Evolutionary conservation across 2,888 invertebrate genomes (phyloP).

Genomic region (Lymantria monacha): DNA sequence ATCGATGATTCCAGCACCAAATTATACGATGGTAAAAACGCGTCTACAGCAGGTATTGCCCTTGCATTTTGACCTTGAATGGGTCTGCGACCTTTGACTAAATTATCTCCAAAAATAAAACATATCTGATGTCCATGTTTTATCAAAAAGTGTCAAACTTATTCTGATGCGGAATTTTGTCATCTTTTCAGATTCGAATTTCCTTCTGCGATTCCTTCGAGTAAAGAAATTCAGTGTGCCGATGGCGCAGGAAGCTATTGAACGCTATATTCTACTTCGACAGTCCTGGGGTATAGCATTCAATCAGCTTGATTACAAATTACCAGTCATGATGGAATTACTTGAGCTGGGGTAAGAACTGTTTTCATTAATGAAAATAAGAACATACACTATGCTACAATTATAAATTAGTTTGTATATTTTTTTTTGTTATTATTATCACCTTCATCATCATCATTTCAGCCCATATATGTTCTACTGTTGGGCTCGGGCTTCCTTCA

Average conservation of each 20-base stretch:
- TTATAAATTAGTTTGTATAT: not conserved
- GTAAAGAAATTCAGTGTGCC: constrained; percentile 91
- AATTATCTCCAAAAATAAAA: too few species aligned
- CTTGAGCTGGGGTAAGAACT: constrained; percentile 85
- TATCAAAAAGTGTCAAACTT: too few species aligned
- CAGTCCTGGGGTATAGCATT: constrained; percentile 90
- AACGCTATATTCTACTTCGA: constrained; percentile 88
- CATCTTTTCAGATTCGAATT: constrained; percentile 82
- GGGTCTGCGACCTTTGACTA: too few species aligned
- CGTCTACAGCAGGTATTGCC: too few species aligned
- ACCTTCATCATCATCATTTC: too few species aligned
- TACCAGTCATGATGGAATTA: constrained; percentile 87
- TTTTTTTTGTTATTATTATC: not conserved
- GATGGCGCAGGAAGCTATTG: constrained; percentile 89
- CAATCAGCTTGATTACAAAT: constrained; percentile 86
- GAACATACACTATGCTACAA: too few species aligned
- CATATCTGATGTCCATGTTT: too few species aligned
- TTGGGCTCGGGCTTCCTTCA: too few species aligned
- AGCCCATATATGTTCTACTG: too few species aligned
- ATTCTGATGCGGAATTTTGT: not conserved
- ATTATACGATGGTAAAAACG: too few species aligned
- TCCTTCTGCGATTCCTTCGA: constrained; percentile 89
- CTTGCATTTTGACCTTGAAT: too few species aligned
- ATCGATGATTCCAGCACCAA: too few species aligned
- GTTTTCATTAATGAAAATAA: not conserved